A percentile compares a stretch with the other conserved stretches of the same genome.
Conservation (phyloP, 2,888 invertebrate genomes). For the Hybos culiciformis region DNA sequence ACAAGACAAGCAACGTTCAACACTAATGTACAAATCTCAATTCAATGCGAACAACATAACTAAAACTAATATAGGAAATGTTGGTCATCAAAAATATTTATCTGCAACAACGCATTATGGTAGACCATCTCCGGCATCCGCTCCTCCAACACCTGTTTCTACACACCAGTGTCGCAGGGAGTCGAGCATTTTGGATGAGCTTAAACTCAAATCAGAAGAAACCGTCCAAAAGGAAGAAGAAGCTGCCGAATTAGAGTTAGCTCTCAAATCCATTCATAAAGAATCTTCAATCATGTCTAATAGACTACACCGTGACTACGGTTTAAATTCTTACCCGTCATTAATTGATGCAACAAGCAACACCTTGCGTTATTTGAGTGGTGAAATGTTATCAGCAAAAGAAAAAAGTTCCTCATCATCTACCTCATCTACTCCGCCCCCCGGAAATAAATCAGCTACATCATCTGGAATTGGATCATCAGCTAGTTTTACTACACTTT, state of each 20-base stretch:
- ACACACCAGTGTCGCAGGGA: conserved; percentile 24
- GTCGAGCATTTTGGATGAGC: conserved; percentile 17
- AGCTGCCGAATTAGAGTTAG: conserved; percentile 17
- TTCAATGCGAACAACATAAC: conserved; percentile 18
- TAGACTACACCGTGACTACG: conserved; percentile 19
- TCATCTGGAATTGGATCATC: conserved; percentile 22
- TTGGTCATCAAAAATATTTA: conserved; percentile 15
- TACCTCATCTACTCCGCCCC: conserved; percentile 35
- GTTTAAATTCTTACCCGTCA: conserved; percentile 20
- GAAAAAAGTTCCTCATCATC: conserved; percentile 36
- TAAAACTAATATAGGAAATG: conserved; percentile 11
- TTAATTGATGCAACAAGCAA: conserved; percentile 21
- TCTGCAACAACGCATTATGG: conserved; percentile 16
- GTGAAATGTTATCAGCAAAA: conserved; percentile 32
- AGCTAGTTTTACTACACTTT: conserved; percentile 17
- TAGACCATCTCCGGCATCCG: conserved; percentile 16
- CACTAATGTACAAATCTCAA: conserved; percentile 9
- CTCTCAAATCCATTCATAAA: conserved; percentile 19
- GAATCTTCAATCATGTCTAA: conserved; percentile 10
- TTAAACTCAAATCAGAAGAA: conserved; percentile 21
- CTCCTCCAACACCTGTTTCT: conserved; percentile 17
- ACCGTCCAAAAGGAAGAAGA: conserved; percentile 22
- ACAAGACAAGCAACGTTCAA: conserved; percentile 21
- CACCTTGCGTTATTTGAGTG: conserved; percentile 18
- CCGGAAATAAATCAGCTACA: conserved; percentile 22